Evolutionary conservation across 2,888 invertebrate genomes (phyloP), one percentile per base, ranked within the genome.

Genomic region (Parelbella ahira): DNA sequence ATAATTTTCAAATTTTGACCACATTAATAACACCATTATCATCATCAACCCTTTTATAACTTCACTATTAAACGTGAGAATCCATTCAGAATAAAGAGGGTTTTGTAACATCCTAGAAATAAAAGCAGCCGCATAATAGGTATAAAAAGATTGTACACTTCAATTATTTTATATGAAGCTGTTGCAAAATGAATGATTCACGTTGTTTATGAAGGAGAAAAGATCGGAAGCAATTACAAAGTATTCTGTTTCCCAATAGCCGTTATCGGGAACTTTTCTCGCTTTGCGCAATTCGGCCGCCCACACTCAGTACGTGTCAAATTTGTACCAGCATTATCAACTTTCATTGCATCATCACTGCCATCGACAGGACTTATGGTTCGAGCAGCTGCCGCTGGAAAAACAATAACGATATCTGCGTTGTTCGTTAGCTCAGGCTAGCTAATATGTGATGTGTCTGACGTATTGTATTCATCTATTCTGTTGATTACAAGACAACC

Each of bases 281-380:
- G 30, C 50, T 49, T 61, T 60, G 54, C 57, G 58, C 55, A 58
- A 59, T 47, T 64, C 60, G 50, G 53, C 77, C 76, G 74, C 80
- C 80, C 77, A 80, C 80, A 66, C 70, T 67, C 63, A 68, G 66
- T 67, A 81, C 83, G 82, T 84, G 83, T 82, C 78, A 78, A 77
- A 78, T 75, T 68, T 78, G 72, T 78, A 75, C 77, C 73, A 71
- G 68, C 69, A 74, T 80, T 81, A 86, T 83, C 82, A 79, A 75
- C 80, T 82, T 81, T 83, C 76, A 56, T 86, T 83, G 75, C 83
- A 78, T 83, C 80, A 83, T 71, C 70, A 54, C 54, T 54, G 56
- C 58, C 70, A 64, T 67, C 63, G 56, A 53, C 60, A 62, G 65
- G 66, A 71, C 74, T 78, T 73, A 71, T 59, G 66, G 69, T 73